A percentile compares a stretch with the other conserved stretches of the same genome.
These are phyloP conservation scores for Taenioides sp. DNA, from an alignment of 2,797 vertebrate species.

Conservation along the genomic window DNA sequence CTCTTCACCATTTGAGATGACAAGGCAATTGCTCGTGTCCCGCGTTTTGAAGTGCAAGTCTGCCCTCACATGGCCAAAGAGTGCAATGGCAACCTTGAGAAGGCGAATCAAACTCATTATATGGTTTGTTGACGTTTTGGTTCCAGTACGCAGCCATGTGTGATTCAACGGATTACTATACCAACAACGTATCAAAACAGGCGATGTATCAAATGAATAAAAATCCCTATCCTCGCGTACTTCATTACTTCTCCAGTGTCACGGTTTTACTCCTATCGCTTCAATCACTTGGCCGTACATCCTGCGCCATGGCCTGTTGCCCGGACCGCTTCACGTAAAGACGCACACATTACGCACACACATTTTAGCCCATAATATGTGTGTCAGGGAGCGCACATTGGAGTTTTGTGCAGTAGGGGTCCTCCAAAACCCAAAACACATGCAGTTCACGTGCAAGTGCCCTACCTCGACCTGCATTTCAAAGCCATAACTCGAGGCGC, in stretches of 20 bases:
- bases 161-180: slow-evolving; percentile 41
- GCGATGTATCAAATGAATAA: slow-evolving; percentile 30
- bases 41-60: slow-evolving; percentile 50
- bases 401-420: slow-evolving; percentile 66
- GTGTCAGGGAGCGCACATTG: slow-evolving; percentile 68
- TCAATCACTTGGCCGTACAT: slow-evolving; percentile 71
- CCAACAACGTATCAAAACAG: slow-evolving; percentile 32
- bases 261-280: slow-evolving; percentile 66
- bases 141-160: slow-evolving; percentile 26
- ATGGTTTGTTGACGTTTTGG: slow-evolving; percentile 36
- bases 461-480: slow-evolving; percentile 17
- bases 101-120: neutral
- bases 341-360: neutral
- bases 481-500: slow-evolving; percentile 31
- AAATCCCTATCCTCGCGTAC: slow-evolving; percentile 30
- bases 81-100: slow-evolving; percentile 44
- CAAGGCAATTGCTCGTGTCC: slow-evolving; percentile 9
- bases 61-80: slow-evolving; percentile 70
- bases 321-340: slow-evolving; percentile 29
- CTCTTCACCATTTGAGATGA: slow-evolving; percentile 55
- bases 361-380: slow-evolving; percentile 54
- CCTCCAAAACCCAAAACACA: slow-evolving; percentile 16
- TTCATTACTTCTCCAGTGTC: slow-evolving; percentile 50
- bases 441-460: neutral
- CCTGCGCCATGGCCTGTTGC: slow-evolving; percentile 36